Evolutionary conservation across 2,113 vertebrate species (phyloP), one percentile per base, ranked within the genome.

Genomic region (Gymnarchus niloticus): DNA sequence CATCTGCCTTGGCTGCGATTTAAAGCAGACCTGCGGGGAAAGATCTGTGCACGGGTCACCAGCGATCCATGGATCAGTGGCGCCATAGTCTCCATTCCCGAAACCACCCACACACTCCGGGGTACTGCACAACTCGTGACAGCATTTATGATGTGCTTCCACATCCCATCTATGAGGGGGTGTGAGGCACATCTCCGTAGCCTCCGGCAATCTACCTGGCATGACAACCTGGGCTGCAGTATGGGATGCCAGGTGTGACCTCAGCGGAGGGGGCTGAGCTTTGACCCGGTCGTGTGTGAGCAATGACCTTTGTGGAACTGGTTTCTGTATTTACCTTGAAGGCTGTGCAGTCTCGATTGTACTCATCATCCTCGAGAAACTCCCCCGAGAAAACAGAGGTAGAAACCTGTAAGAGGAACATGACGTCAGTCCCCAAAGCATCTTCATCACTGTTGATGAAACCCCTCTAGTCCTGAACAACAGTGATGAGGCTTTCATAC

Each of bases 321-420:
- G 28, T 65, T 23, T 28, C 14, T 8, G 19, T 82, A 37, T 92
- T 83, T 86, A 99, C 98, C 96, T 97, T 98, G 90, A 98, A 93
- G 41, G 97, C 97, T 90, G 93, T 89, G 90, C 98, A 99, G 87
- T 98, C 95, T 86, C 97, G 94, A 85, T 92, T 92, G 85, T 96
- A 95, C 21, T 93, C 96, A 44, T 97, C 96, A 78, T 96, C 95
- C 88, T 97, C 95, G 8, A 95, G 92, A 88, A 96, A 96, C 33
- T 96, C 94, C 0, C 91, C 86, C 14, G 93, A 91, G 87, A 96
- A 94, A 84, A 96, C 84, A 77, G 93, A 86, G 91, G 95, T 91
- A 33, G 97, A 96, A 6, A 98, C 94, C 97, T 99, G 88, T 49
- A 17, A 88, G 89, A 49, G 87, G 7, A 73, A 28, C 12, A 81